Percentiles rank a stretch among this genome's conserved stretches.
phyloP scores from a whole-genome alignment of 2,888 invertebrate genomes.

The Drosophila percnosoma region DNA sequence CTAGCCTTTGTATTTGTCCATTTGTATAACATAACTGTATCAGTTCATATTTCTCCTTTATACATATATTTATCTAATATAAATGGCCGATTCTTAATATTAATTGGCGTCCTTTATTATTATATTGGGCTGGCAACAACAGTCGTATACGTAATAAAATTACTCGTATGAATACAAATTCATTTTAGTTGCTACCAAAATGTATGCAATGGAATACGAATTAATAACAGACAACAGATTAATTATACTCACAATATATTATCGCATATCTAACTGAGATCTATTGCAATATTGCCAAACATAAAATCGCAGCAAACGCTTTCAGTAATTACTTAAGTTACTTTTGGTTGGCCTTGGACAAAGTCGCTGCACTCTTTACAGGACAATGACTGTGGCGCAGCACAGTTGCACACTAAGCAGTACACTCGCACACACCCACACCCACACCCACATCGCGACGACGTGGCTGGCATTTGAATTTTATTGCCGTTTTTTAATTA shows the following conservation, averaged over 20 bases:
- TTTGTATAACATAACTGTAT: slow-evolving; percentile 11
- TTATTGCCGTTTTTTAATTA: slow-evolving; percentile 49
- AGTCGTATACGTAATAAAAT: not conserved
- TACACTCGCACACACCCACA: not conserved
- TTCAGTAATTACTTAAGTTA: not conserved
- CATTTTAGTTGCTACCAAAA: not conserved
- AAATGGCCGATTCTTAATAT: slow-evolving; percentile 6
- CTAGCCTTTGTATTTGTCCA: slow-evolving; percentile 1
- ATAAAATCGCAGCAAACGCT: slow-evolving; percentile 15
- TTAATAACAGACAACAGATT: not conserved
- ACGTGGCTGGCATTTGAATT: slow-evolving; percentile 38
- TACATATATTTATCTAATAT: not conserved
- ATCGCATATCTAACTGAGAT: not conserved
- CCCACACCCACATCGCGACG: not conserved
- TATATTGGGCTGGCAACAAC: not conserved
- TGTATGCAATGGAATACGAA: not conserved
- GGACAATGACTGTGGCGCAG: slow-evolving; percentile 59
- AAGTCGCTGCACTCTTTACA: slow-evolving; percentile 65
- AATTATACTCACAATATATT: not conserved
- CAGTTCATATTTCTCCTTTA: slow-evolving; percentile 22
- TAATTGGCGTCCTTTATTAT: not conserved
- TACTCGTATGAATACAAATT: not conserved
- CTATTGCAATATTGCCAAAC: not conserved
- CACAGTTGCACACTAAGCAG: slow-evolving; percentile 24
- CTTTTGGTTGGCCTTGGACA: slow-evolving; percentile 28